Evolutionary conservation across 2,113 vertebrate genomes (phyloP).

Genomic region (Bubo bubo): DNA sequence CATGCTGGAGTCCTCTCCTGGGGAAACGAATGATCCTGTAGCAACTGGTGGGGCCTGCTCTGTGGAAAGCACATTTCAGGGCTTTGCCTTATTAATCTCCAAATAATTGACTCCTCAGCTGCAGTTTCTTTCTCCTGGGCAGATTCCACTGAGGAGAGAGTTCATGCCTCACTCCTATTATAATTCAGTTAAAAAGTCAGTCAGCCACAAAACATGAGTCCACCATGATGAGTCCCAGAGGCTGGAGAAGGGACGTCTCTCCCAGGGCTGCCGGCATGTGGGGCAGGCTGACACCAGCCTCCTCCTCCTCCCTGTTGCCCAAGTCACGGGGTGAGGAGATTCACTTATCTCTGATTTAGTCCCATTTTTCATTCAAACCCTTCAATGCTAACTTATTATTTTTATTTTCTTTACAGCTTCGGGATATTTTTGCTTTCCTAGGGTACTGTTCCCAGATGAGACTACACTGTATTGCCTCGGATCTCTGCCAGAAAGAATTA

Average conservation of each 20-base stretch:
- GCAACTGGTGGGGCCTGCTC: background rate
- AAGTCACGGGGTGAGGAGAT: background rate
- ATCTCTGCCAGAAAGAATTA: conserved; percentile 23
- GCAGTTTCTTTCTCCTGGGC: background rate
- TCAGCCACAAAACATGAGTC: background rate
- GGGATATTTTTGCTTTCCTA: background rate
- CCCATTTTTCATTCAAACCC: background rate
- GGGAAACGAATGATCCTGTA: background rate
- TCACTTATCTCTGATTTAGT: background rate
- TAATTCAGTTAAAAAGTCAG: background rate
- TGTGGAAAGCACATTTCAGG: background rate
- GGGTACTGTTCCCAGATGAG: conserved; percentile 3
- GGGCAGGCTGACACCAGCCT: background rate
- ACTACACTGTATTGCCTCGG: background rate
- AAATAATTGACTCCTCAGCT: background rate
- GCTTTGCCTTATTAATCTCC: background rate
- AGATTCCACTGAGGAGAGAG: background rate
- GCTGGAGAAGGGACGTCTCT: background rate
- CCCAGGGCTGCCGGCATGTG: rapidly evolving
- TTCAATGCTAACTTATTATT: background rate
- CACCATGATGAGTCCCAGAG: background rate
- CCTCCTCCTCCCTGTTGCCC: background rate
- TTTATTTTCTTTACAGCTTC: conserved; percentile 1
- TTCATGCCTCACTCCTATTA: background rate
- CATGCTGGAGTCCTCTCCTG: background rate